These are phyloP conservation scores for Clarias fuscus DNA, from an alignment of 2,797 vertebrate species.

Conservation along the genomic window DNA sequence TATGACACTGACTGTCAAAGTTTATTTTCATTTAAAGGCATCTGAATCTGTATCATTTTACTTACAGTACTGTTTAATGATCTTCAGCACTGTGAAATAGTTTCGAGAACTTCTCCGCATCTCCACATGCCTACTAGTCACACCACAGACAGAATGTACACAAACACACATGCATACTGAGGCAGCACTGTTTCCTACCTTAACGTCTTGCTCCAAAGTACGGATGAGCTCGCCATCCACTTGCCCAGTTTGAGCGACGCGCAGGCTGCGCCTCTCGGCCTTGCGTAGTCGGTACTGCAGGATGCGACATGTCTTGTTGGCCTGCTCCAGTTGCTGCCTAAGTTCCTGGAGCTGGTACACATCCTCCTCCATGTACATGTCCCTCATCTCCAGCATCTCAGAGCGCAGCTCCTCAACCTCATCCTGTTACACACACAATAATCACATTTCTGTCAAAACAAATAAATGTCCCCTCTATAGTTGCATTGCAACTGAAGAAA, in stretches of 20 bases:
- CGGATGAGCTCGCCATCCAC: slow-evolving; percentile 94
- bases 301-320: slow-evolving; percentile 97
- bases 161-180: neutral
- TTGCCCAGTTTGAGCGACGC: slow-evolving; percentile 92
- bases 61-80: neutral
- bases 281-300: slow-evolving; percentile 97
- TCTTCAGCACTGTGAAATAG: too few relatives aligned
- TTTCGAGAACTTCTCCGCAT: neutral
- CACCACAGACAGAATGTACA: neutral
- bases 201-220: slow-evolving; percentile 94
- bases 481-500: neutral
- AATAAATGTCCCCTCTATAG: neutral
- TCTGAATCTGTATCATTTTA: neutral
- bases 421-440: slow-evolving; percentile 73
- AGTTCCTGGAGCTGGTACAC: slow-evolving; percentile 97
- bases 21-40: neutral
- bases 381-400: slow-evolving; percentile 99
- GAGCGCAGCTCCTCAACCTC: slow-evolving; percentile 96
- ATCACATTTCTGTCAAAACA: neutral
- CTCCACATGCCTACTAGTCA: neutral
- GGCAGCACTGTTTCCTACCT: slow-evolving; percentile 72
- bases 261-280: slow-evolving; percentile 92
- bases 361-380: slow-evolving; percentile 98
- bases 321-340: slow-evolving; percentile 94
- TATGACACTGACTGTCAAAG: neutral